These are phyloP conservation scores for Parelbella ahira DNA, from an alignment of 2,888 invertebrate species.

Conservation along the genomic window DNA sequence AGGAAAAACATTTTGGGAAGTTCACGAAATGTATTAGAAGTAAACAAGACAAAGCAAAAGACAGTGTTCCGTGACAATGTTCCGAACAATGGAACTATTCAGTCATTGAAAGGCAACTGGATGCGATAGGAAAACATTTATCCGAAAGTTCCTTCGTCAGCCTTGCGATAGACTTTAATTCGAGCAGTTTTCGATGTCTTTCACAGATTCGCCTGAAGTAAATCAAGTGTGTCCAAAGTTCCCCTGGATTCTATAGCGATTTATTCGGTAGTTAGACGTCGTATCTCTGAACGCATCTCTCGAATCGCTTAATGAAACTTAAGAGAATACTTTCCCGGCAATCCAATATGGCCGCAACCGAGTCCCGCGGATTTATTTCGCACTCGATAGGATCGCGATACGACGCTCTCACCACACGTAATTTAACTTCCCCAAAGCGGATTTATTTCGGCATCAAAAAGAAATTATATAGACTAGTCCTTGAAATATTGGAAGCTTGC, in stretches of 20 bases:
- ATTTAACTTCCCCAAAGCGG: slow-evolving; percentile 68
- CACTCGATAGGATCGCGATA: slow-evolving; percentile 67
- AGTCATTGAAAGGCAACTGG: slow-evolving; percentile 17
- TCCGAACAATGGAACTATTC: slow-evolving; percentile 22
- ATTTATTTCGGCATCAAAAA: slow-evolving; percentile 68
- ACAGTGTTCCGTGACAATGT: slow-evolving; percentile 23
- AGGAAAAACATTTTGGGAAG: slow-evolving; percentile 21
- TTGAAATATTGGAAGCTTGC: slow-evolving; percentile 37
- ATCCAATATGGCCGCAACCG: slow-evolving; percentile 67
- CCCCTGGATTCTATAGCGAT: slow-evolving; percentile 32
- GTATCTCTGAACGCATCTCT: slow-evolving; percentile 49
- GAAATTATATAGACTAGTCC: slow-evolving; percentile 54
- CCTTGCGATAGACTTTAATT: slow-evolving; percentile 22
- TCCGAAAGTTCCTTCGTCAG: slow-evolving; percentile 18
- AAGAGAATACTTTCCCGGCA: slow-evolving; percentile 69
- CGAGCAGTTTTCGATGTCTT: slow-evolving; percentile 25
- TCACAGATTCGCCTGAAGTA: slow-evolving; percentile 31
- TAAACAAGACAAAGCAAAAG: slow-evolving; percentile 23
- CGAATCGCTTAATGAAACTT: slow-evolving; percentile 77
- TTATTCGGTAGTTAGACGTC: slow-evolving; percentile 36
- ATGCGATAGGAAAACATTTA: slow-evolving; percentile 18
- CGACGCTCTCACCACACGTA: slow-evolving; percentile 59
- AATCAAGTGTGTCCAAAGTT: slow-evolving; percentile 44
- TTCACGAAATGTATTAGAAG: slow-evolving; percentile 11
- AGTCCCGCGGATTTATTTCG: slow-evolving; percentile 63